Conservation (phyloP, 2,888 invertebrate genomes). For the Lasius fuliginosus region DNA sequence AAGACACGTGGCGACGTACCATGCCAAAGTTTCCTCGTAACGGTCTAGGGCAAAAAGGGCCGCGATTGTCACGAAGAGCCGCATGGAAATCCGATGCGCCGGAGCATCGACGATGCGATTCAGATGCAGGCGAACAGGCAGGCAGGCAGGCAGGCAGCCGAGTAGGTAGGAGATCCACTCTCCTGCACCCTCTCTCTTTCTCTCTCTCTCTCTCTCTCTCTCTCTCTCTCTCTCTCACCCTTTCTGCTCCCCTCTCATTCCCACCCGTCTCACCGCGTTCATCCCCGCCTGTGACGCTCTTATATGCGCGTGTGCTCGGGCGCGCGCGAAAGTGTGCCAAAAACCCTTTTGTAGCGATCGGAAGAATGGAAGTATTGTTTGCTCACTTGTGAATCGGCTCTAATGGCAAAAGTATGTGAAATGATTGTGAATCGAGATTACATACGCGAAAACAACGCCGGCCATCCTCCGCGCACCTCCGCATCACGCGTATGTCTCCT, state of each 20-base stretch:
- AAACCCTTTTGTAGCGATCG: conserved; percentile 79
- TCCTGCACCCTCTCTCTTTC: conserved; percentile 50
- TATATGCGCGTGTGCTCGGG: conserved; percentile 69
- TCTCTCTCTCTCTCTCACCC: conserved; percentile 28
- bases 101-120: conserved; percentile 77
- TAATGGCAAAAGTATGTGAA: conserved; percentile 86
- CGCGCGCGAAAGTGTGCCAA: conserved; percentile 79
- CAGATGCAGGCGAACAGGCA: conserved; percentile 66
- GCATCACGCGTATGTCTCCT: conserved; percentile 51
- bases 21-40: conserved; percentile 74
- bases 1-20: conserved; percentile 70
- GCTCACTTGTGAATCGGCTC: conserved; percentile 84
- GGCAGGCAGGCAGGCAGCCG: conserved; percentile 41
- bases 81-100: conserved; percentile 78
- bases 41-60: conserved; percentile 68
- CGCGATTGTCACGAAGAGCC: conserved; percentile 77
- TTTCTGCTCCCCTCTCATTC: conserved; percentile 18
- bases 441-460: conserved; percentile 83
- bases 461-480: conserved; percentile 65
- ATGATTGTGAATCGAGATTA: conserved; percentile 85
- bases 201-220: conserved; percentile 25
- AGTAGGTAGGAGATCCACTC: conserved; percentile 68
- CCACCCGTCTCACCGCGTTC: conserved; percentile 29
- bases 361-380: conserved; percentile 81
- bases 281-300: conserved; percentile 30